Base-by-base conservation (phyloP, 2,113 vertebrate species). In the Sturnira hondurensis region DNA sequence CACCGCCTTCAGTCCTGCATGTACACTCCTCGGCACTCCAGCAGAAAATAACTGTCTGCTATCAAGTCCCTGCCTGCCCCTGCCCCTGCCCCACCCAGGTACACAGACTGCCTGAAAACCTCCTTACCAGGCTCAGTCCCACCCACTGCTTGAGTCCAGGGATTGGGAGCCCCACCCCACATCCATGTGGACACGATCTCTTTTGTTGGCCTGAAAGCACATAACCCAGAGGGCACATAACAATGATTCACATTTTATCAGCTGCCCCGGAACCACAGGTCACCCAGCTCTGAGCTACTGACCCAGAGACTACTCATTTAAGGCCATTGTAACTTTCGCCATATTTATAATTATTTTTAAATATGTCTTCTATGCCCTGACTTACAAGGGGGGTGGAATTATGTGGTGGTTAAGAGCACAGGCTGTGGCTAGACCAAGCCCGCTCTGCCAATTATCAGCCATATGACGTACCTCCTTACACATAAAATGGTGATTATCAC, bases 61-160 rank as follows among this genome's bases (percentile, higher is more conserved):
- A 5, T 56, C 84, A 58, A 76, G 97, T 61, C 77, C 50, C 47
- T 50, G 63, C 81, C 47, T 16, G 71, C 36, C 61, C 77, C 41
- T 22, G 82, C 33, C 61, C 31, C n/a, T 52, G 33, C 63, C 36
- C 33, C 81, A 81, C 81, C 88, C 54, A 36, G 12, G 9, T 58
- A 24, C 78, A 86, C 52, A 17, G 0, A 95, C 26, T 7, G 16
- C 86, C 65, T 76, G 63, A 73, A 83, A 84, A 83, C 36, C 63
- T 88, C 67, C 65, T 58, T 41, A 15, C 10, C 24, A 7, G 61
- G 71, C 52, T 47, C 45, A 52, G 86, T 52, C 47, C 83, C 3
- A 3, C 89, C 58, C 45, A 50, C 56, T 4, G 20, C 58, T 28
- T 84, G 65, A 73, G 26, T 96, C 84, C 93, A 14, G 3, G 52